Conservation (phyloP, 2,888 invertebrate genomes). For the Embidobia sp. region DNA sequence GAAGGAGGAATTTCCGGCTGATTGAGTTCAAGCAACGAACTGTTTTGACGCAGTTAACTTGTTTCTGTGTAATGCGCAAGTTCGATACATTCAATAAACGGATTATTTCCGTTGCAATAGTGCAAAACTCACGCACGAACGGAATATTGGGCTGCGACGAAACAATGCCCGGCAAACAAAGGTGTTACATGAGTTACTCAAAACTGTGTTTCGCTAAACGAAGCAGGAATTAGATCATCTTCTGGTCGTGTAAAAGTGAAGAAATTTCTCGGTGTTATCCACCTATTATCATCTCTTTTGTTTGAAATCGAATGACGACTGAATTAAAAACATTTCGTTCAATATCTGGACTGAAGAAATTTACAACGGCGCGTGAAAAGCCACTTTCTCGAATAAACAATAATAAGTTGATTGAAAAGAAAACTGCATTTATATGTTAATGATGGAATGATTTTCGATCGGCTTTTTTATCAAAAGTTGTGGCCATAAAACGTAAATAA, state of each 20-base stretch:
- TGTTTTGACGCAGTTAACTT: conserved; percentile 29
- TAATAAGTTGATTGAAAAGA: no score
- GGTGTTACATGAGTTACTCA: conserved; percentile 2
- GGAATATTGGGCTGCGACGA: conserved; percentile 18
- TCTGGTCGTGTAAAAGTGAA: no score
- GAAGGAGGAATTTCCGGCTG: conserved; percentile 12
- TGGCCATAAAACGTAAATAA: conserved; percentile 26
- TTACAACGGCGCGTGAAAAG: no score
- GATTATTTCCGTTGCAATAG: conserved; percentile 18
- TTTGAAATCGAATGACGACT: no score
- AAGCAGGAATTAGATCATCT: not conserved
- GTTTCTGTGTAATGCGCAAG: conserved; percentile 16
- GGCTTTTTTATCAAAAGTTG: conserved; percentile 5
- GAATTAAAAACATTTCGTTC: no score
- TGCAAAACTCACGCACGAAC: conserved; percentile 24
- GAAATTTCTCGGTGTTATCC: no score
- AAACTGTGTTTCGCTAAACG: not conserved
- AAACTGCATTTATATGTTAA: no score
- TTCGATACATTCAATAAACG: conserved; percentile 31
- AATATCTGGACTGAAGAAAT: no score
- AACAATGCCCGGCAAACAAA: conserved; percentile 13
- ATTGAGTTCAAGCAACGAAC: conserved; percentile 23
- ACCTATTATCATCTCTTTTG: no score
- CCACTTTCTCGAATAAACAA: no score
- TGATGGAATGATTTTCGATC: no score